A percentile compares a stretch with the other conserved stretches of the same genome.
These are phyloP conservation scores for Drosophila atripex DNA, from an alignment of 2,888 invertebrate genomes.

Conservation along the genomic window DNA sequence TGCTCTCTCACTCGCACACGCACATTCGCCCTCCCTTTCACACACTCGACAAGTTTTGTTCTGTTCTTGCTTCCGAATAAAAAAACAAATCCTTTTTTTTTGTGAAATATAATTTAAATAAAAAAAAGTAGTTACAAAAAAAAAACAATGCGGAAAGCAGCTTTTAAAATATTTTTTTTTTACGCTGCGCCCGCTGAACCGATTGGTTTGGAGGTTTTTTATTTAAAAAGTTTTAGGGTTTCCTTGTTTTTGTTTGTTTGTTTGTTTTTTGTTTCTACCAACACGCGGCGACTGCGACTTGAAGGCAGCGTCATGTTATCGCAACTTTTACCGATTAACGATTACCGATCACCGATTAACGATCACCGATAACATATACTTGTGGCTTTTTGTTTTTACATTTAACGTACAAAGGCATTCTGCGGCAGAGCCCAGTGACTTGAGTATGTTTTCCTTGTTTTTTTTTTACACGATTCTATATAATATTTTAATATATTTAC, in stretches of 20 bases:
- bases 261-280: conserved; percentile 34
- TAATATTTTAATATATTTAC: conserved; percentile 36
- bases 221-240: conserved; percentile 2
- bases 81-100: background rate
- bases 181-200: conserved; percentile 25
- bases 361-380: conserved; percentile 12
- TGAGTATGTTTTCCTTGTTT: conserved; percentile 38
- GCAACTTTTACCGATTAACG: conserved; percentile 16
- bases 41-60: conserved; percentile 30
- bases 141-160: conserved; percentile 34
- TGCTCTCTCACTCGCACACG: conserved; percentile 1
- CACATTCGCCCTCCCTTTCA: conserved; percentile 19
- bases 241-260: conserved; percentile 10
- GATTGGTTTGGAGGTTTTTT: conserved; percentile 13
- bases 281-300: conserved; percentile 55
- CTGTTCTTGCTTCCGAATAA: conserved; percentile 17
- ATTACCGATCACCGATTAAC: conserved; percentile 16
- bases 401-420: conserved; percentile 46
- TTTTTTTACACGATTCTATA: conserved; percentile 31
- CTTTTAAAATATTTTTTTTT: conserved; percentile 5
- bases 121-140: conserved; percentile 6
- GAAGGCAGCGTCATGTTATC: conserved; percentile 70
- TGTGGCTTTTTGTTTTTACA: conserved; percentile 26
- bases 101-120: background rate
- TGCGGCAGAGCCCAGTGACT: conserved; percentile 44